These are phyloP conservation scores for Hypolimnas misippus DNA, from an alignment of 2,888 invertebrate species.

Conservation along the genomic window DNA sequence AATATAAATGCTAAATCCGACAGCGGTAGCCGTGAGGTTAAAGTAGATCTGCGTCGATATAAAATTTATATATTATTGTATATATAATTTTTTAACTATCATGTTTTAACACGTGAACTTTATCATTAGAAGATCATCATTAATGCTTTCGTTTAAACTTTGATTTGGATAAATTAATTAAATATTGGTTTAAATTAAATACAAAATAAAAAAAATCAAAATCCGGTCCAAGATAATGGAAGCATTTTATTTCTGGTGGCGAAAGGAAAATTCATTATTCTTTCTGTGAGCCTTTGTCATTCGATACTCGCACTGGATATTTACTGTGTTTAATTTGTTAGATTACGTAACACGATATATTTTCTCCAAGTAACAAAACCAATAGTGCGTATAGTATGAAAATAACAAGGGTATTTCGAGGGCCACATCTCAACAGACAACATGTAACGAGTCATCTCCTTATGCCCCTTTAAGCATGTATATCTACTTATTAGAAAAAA, in stretches of 20 bases:
- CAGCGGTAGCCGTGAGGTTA: too few relatives aligned
- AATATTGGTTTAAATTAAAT: not conserved
- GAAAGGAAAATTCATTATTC: not conserved
- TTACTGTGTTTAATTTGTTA: constrained; percentile 10
- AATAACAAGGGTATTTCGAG: constrained; percentile 35
- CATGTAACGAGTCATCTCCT: constrained; percentile 26
- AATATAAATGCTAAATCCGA: too few relatives aligned
- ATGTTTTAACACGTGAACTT: too few relatives aligned
- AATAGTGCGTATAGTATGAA: constrained; percentile 25
- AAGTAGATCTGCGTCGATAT: too few relatives aligned
- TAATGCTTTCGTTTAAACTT: too few relatives aligned
- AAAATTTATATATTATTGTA: too few relatives aligned
- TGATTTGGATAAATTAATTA: too few relatives aligned
- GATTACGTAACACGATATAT: constrained; percentile 24
- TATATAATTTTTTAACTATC: too few relatives aligned
- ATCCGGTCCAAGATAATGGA: not conserved
- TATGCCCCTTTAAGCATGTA: constrained; percentile 18
- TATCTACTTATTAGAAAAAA: not conserved
- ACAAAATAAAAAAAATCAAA: not conserved
- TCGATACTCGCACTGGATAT: constrained; percentile 4
- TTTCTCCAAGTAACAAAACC: constrained; percentile 23
- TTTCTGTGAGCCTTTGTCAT: not conserved
- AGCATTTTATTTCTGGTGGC: not conserved
- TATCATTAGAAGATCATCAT: too few relatives aligned
- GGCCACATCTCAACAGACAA: constrained; percentile 31